phyloP scores from a whole-genome alignment of 2,113 vertebrate species.

The Muscicapa adusta region DNA sequence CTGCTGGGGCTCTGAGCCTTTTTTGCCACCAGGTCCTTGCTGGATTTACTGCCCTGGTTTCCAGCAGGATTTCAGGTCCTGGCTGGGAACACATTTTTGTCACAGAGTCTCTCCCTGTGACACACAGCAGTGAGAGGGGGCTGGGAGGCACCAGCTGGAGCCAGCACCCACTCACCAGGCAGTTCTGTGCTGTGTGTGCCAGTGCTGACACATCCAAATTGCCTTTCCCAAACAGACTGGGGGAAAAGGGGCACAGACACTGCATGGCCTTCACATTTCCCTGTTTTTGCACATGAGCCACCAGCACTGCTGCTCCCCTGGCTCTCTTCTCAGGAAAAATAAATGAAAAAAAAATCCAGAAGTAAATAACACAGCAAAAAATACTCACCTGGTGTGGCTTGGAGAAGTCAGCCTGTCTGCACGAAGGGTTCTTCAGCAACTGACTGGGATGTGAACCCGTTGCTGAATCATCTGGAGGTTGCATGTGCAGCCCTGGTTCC shows the following conservation, averaged over 20 bases:
- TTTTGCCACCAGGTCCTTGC: not conserved
- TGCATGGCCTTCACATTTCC: fast-evolving
- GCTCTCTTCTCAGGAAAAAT: not conserved
- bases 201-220: not conserved
- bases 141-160: not conserved
- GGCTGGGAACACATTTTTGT: fast-evolving
- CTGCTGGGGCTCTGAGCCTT: not conserved
- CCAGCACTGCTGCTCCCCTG: not conserved
- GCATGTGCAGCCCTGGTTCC: not conserved
- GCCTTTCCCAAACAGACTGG: not conserved
- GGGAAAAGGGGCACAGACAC: not conserved
- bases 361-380: not conserved
- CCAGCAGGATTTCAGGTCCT: not conserved
- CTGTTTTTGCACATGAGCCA: fast-evolving
- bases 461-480: not conserved
- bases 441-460: not conserved
- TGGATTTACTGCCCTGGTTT: not conserved
- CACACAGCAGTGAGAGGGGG: not conserved
- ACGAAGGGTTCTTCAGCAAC: fast-evolving
- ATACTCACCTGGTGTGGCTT: not conserved
- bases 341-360: not conserved
- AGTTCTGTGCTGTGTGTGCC: fast-evolving
- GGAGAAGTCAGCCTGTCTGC: not conserved
- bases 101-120: not conserved
- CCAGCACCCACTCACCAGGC: not conserved